Conservation (phyloP, 2,888 invertebrate species). For the Andrena fulva region DNA sequence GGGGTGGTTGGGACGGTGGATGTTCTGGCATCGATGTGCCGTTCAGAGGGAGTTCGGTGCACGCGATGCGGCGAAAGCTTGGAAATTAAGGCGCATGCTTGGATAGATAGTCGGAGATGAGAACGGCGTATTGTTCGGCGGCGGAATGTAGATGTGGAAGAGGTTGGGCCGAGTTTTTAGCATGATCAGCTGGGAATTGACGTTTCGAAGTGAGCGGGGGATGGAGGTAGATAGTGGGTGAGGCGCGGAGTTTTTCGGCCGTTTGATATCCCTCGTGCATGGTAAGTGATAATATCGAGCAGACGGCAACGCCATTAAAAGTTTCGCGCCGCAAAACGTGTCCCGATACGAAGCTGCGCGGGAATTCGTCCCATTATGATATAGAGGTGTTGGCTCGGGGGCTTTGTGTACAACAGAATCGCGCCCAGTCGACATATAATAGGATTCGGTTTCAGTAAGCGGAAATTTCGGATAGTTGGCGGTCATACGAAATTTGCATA, state of each 20-base stretch:
- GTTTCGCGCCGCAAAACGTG: constrained; percentile 6
- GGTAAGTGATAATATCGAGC: constrained; percentile 5
- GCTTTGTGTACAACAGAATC: constrained; percentile 39
- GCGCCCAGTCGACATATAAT: constrained; percentile 42
- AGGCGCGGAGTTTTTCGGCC: no score
- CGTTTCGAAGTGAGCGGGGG: no score
- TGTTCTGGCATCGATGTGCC: no score
- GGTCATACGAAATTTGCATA: constrained; percentile 54
- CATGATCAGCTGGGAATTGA: no score
- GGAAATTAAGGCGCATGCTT: no score
- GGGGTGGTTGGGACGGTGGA: no score
- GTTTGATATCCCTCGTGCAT: not conserved
- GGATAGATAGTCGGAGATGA: not conserved
- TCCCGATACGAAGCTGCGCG: not conserved
- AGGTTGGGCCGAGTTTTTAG: no score
- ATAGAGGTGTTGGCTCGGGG: constrained; percentile 23
- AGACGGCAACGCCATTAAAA: constrained; percentile 18
- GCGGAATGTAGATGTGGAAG: not conserved
- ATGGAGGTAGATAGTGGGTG: no score
- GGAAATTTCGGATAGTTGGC: constrained; percentile 58
- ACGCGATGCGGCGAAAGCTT: no score
- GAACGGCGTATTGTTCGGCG: not conserved
- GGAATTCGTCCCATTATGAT: constrained; percentile 33
- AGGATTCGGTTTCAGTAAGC: constrained; percentile 59
- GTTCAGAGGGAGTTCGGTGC: no score